A percentile compares a stretch with the other conserved stretches of the same genome.
phyloP scores from a whole-genome alignment of 2,113 vertebrate genomes.

The Gadus chalcogrammus region DNA sequence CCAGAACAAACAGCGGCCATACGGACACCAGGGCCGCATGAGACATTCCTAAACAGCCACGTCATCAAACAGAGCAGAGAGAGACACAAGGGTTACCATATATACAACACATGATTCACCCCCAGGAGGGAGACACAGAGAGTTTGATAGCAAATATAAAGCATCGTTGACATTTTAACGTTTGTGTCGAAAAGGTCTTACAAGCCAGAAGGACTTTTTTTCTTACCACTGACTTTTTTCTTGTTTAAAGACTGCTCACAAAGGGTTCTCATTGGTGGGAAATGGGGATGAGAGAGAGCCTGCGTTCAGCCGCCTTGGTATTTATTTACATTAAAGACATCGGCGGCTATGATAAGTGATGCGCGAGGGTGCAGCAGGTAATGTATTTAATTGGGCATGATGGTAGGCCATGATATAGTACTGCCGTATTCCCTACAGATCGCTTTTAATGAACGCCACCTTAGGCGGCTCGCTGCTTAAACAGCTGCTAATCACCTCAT shows the following conservation, averaged over 20 bases:
- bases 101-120: slow-evolving; percentile 4
- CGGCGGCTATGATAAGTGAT: too few species aligned
- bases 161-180: background rate
- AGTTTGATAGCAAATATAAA: slow-evolving; percentile 2
- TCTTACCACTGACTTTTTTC: too few species aligned
- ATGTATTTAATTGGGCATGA: background rate
- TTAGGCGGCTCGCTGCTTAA: slow-evolving; percentile 51
- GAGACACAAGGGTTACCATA: slow-evolving; percentile 11
- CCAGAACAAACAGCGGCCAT: slow-evolving; percentile 23
- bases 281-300: too few species aligned
- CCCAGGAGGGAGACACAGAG: background rate
- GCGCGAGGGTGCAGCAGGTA: too few species aligned
- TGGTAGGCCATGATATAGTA: background rate
- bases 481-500: slow-evolving; percentile 65
- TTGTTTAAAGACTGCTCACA: too few species aligned
- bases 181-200: background rate
- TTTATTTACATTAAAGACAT: too few species aligned
- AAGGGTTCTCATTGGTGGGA: too few species aligned
- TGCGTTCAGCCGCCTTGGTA: too few species aligned
- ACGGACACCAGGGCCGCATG: slow-evolving; percentile 26
- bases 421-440: slow-evolving; percentile 15
- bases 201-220: background rate
- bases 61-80: slow-evolving; percentile 27
- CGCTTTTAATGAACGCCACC: slow-evolving; percentile 42
- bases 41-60: slow-evolving; percentile 27